Evolutionary conservation across 1,140 invertebrate genomes (phyloP), one percentile per base, ranked within the genome.

Genomic region (Aphaenogaster floridana): DNA sequence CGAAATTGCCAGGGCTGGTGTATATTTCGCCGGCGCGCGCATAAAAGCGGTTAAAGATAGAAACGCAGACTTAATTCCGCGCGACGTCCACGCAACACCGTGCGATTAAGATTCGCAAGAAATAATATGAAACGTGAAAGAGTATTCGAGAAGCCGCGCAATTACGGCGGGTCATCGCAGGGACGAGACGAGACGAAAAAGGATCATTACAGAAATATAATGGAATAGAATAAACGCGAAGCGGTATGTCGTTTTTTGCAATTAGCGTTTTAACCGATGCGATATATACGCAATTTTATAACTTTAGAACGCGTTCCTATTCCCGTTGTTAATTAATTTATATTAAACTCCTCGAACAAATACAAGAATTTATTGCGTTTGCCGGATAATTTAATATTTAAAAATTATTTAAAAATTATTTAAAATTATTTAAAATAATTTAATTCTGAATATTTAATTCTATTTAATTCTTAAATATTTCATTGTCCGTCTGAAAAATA

Each of bases 31-130:
- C 9, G 50, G 6, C 42, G 48, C n/a, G 59, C 57, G 78, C 78
- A 57, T 86, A 86, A 85, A 76, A 64, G 57, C 72, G 69, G 34
- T 88, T 88, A 88, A 89, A 88, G 64, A 89, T 89, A 88, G 86
- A 88, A 89, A 61, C 45, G 63, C 17, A 34, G 52, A 69, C 59
- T 83, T 86, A 86, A 78, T 83, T 69, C 34, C 48, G 45, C 17
- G 57, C 21, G 42, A 71, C 45, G 52, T 77, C 48, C 34, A 34
- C 57, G 86, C 78, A 68, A 54, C 59, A 39, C 64, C 64, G 48
- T 59, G 39, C 50, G 66, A 86, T 88, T 87, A 45, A 81, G 52
- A 21, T 28, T 15, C 68, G 61, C 79, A 45, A 77, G 77, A 63
- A 85, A 78, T 76, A 84, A 84, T 57, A 71, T n/a, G 34, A 76